Conservation (phyloP, 1,140 invertebrate species). For the Chironomus tepperi region DNA sequence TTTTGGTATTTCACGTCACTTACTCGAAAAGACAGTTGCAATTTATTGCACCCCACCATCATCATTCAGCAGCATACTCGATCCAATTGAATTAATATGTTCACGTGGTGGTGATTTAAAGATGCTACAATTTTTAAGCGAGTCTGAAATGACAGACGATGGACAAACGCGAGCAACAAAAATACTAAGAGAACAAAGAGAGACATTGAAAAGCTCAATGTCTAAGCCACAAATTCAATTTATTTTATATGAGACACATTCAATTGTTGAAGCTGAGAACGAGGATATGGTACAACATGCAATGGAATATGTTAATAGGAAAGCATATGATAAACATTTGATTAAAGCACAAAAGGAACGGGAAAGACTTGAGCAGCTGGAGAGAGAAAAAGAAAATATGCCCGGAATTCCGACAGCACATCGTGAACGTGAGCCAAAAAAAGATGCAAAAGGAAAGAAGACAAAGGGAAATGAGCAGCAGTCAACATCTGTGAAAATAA, state of each 20-base stretch:
- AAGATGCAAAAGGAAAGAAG: conserved; percentile 27
- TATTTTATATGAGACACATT: conserved; percentile 61
- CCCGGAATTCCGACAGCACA: conserved; percentile 17
- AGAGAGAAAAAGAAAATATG: conserved; percentile 34
- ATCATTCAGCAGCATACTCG: conserved; percentile 62
- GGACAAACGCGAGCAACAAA: conserved; percentile 47
- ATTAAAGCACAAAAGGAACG: conserved; percentile 32
- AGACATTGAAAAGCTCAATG: conserved; percentile 53
- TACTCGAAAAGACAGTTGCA: conserved; percentile 58
- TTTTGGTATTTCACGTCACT: conserved; percentile 46
- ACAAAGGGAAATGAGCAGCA: conserved; percentile 26
- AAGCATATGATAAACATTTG: conserved; percentile 51
- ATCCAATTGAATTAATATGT: conserved; percentile 60
- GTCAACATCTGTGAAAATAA: conserved; percentile 8
- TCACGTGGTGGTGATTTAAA: conserved; percentile 56
- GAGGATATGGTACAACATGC: conserved; percentile 50
- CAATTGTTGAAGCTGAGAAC: conserved; percentile 56
- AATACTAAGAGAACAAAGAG: conserved; percentile 57
- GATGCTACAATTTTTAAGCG: conserved; percentile 56
- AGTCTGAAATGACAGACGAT: conserved; percentile 50
- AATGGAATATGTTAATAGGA: conserved; percentile 50
- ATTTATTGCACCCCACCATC: conserved; percentile 64
- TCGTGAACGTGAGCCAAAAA: conserved; percentile 26
- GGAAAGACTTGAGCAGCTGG: conserved; percentile 35
- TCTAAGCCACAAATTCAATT: conserved; percentile 62